Conservation (phyloP, 2,113 vertebrate genomes). For the Carollia perspicillata region DNA sequence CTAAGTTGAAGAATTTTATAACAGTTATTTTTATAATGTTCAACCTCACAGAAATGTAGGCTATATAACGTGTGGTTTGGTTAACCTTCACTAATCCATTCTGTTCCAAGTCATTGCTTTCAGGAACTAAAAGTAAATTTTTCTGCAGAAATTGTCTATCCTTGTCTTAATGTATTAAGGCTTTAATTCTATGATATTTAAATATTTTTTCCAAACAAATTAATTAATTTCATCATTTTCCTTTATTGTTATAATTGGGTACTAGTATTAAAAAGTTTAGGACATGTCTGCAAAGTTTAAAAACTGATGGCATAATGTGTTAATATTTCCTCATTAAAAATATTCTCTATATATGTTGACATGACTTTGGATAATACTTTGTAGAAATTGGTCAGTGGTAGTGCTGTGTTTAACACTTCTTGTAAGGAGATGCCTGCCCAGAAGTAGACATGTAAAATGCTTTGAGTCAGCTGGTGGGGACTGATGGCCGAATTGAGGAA, state of each 20-base stretch:
- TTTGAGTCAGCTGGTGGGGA: background rate
- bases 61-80: background rate
- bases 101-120: conserved; percentile 1
- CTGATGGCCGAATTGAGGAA: background rate
- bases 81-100: background rate
- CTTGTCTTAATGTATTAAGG: background rate
- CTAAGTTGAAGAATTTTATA: background rate
- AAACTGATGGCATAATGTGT: background rate
- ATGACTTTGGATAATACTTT: background rate
- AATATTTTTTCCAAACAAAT: background rate
- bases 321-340: conserved; percentile 14
- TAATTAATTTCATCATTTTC: conserved; percentile 11
- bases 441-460: background rate
- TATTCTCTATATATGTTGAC: background rate
- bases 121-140: background rate
- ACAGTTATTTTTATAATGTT: background rate
- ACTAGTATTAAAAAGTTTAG: background rate
- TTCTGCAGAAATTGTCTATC: background rate
- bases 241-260: background rate
- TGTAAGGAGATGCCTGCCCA: background rate
- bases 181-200: background rate
- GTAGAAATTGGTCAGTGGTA: background rate
- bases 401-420: background rate
- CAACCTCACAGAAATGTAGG: background rate
- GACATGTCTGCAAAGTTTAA: background rate